phyloP scores from a whole-genome alignment of 2,888 invertebrate species.

The Caenorhabditis angaria region DNA sequence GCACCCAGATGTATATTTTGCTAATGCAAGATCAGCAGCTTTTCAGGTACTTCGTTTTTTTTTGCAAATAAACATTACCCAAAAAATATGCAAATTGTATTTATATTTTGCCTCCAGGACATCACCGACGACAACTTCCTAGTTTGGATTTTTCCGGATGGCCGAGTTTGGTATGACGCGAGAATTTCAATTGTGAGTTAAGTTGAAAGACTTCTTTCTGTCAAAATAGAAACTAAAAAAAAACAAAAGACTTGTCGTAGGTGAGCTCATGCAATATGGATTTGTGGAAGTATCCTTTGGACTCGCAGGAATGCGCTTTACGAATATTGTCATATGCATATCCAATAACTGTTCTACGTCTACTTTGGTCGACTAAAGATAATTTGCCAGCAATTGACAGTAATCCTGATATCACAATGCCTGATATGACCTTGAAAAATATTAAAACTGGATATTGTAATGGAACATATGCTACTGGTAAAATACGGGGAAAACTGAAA shows the following conservation, averaged over 20 bases:
- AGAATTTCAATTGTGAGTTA: slow-evolving; percentile 52
- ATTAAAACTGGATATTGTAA: slow-evolving; percentile 67
- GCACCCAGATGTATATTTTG: slow-evolving; percentile 68
- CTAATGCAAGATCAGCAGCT: slow-evolving; percentile 66
- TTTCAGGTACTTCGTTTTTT: slow-evolving; percentile 49
- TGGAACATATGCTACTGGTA: slow-evolving; percentile 71
- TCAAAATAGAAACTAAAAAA: not conserved
- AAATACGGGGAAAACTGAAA: too few species aligned
- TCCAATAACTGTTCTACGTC: slow-evolving; percentile 66
- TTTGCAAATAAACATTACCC: slow-evolving; percentile 9
- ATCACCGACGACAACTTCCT: slow-evolving; percentile 71
- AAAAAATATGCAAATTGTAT: slow-evolving; percentile 33
- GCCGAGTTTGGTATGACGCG: slow-evolving; percentile 69
- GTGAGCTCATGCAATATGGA: slow-evolving; percentile 63
- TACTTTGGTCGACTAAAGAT: slow-evolving; percentile 64
- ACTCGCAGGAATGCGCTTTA: slow-evolving; percentile 75
- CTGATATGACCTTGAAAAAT: slow-evolving; percentile 67
- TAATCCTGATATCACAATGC: slow-evolving; percentile 70
- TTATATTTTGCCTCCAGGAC: too few species aligned
- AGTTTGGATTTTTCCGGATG: slow-evolving; percentile 70
- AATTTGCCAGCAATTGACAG: slow-evolving; percentile 65
- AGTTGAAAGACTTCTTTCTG: not conserved
- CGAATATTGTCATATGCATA: slow-evolving; percentile 74
- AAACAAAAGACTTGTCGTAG: slow-evolving; percentile 40
- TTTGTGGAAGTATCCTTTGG: slow-evolving; percentile 72